Base-by-base conservation (phyloP, 2,797 vertebrate species). In the Chrysocyon brachyurus region DNA sequence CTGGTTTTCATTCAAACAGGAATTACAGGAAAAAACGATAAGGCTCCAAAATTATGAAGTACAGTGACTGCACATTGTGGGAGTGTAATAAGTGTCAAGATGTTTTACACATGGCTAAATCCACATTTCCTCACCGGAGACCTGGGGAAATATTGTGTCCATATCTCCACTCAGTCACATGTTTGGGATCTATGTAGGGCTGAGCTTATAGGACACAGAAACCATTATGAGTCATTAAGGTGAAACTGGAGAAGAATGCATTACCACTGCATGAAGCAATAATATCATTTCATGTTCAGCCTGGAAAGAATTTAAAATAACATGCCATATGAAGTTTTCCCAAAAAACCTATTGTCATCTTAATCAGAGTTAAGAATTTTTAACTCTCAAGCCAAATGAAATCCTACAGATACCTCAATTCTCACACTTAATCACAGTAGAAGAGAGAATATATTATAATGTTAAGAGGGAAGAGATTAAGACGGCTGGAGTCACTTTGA, bases 251-350 rank as follows among this genome's bases (percentile, higher is more conserved):
- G 4, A 12, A 64, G 33, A 2, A 19, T 0, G 12, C 59, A 61
- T 87, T 81, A 90, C 28, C 70, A 49, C 11, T 6, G 14, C 24
- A 7, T 54, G 77, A 96, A 81, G 36, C 40, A 49, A 46, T 15
- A 52, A 56, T 66, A 52, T 33, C 28, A 31, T 56, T 81, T 49
- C 40, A 79, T 15, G 57, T 68, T 95, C 46, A 82, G 12, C 28
- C 33, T 94, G 59, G 61, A 96, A 91, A 94, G 21, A 86, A 49
- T 88, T 91, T 89, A 87, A 95, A 92, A 91, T 88, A 66, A 96
- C 52, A 90, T 77, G n/a, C 21, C 49, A 61, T 81, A 12, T 49
- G n/a, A 90, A 64, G 28, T 5, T 83, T 91, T 83, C 59, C 70
- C 56, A 5, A 8, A 79, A 94, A 94, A 82, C 5, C 52, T 52